phyloP scores from a whole-genome alignment of 2,113 vertebrate species.

The Oncorhynchus gorbuscha region DNA sequence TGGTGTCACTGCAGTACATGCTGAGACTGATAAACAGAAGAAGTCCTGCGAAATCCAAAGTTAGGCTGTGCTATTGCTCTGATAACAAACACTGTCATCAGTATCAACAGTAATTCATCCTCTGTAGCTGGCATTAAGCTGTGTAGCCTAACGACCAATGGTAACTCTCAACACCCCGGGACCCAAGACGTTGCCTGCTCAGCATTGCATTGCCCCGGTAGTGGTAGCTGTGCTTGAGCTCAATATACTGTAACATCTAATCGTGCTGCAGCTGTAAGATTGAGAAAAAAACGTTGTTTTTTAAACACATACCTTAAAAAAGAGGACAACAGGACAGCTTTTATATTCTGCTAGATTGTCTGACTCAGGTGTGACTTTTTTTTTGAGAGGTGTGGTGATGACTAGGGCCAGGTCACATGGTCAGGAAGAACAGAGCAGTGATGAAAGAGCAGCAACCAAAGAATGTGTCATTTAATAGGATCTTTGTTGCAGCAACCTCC shows the following conservation, averaged over 20 bases:
- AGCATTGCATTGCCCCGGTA: background rate
- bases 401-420: too few relatives aligned
- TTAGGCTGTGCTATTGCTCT: background rate
- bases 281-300: too few relatives aligned
- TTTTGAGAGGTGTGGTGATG: too few relatives aligned
- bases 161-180: background rate
- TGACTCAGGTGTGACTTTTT: too few relatives aligned
- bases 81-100: background rate
- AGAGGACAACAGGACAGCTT: too few relatives aligned
- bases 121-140: background rate
- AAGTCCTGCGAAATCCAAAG: background rate
- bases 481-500: background rate
- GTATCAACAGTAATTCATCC: background rate
- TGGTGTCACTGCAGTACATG: background rate
- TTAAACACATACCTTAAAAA: too few relatives aligned
- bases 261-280: too few relatives aligned
- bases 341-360: too few relatives aligned
- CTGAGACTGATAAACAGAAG: constrained; percentile 1
- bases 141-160: background rate
- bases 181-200: background rate
- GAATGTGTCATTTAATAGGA: too few relatives aligned
- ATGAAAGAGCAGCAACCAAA: too few relatives aligned
- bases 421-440: too few relatives aligned
- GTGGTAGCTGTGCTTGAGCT: background rate
- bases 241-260: background rate